These are phyloP conservation scores for Amazona guildingii DNA, from an alignment of 2,113 vertebrate genomes.

Conservation along the genomic window DNA sequence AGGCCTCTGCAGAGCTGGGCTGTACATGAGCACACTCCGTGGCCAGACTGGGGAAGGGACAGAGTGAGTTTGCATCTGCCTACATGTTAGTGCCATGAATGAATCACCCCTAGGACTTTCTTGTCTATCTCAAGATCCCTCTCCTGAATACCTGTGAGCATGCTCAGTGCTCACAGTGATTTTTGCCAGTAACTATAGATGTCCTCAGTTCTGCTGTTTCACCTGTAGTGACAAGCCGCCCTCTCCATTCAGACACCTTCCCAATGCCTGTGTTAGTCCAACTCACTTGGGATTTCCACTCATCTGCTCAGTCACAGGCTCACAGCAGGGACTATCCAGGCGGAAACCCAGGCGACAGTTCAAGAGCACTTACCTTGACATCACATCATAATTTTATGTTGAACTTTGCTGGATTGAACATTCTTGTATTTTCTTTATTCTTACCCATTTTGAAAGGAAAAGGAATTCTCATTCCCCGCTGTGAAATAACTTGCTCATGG, in stretches of 20 bases:
- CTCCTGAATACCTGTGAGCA: not conserved
- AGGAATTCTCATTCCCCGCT: not conserved
- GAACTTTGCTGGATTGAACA: not conserved
- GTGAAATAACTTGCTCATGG: not conserved
- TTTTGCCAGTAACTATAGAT: not conserved
- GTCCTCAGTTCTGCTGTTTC: not conserved
- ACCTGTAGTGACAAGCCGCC: not conserved
- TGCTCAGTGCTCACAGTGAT: not conserved
- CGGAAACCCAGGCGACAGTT: not conserved
- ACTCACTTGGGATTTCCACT: not conserved
- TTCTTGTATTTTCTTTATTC: not conserved
- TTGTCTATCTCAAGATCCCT: not conserved
- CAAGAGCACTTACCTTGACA: not conserved
- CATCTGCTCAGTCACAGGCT: not conserved
- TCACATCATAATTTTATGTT: not conserved
- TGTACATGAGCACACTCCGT: accelerated
- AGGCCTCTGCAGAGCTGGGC: not conserved
- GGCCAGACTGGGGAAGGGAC: too few relatives aligned
- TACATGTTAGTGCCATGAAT: not conserved
- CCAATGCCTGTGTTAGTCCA: not conserved
- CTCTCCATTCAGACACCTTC: not conserved
- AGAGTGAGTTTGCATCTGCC: not conserved
- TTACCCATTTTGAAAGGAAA: not conserved
- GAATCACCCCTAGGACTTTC: not conserved
- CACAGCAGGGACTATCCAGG: not conserved